A percentile compares a stretch with the other conserved stretches of the same genome.
These are phyloP conservation scores for Melanostigma gelatinosum DNA, from an alignment of 2,113 vertebrate genomes.

Conservation along the genomic window DNA sequence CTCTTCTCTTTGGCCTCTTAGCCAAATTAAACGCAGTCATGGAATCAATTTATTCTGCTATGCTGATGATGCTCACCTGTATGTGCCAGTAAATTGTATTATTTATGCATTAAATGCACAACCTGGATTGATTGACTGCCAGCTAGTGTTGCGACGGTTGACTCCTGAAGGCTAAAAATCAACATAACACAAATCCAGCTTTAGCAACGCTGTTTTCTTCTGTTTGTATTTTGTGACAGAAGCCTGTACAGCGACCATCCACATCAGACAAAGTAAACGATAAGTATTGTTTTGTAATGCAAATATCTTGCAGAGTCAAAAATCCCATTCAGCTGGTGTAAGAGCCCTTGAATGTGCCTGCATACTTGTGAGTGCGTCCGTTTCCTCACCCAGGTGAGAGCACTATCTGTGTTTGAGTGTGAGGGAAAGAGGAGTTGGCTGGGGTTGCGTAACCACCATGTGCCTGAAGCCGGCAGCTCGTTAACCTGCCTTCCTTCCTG, in stretches of 20 bases:
- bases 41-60: background rate
- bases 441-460: slow-evolving; percentile 79
- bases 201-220: background rate
- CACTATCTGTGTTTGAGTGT: slow-evolving; percentile 23
- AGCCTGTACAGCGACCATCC: slow-evolving; percentile 20
- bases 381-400: slow-evolving; percentile 64
- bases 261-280: background rate
- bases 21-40: background rate
- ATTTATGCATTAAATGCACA: background rate
- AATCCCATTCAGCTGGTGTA: slow-evolving; percentile 28
- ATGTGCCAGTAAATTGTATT: background rate
- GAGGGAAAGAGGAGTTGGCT: slow-evolving; percentile 63
- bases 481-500: slow-evolving; percentile 84
- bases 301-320: slow-evolving; percentile 10
- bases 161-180: background rate
- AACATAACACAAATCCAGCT: background rate
- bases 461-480: slow-evolving; percentile 80
- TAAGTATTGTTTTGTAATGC: slow-evolving; percentile 37
- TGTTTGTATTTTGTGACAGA: background rate
- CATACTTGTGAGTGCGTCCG: slow-evolving; percentile 31
- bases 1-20: background rate
- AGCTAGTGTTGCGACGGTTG: background rate
- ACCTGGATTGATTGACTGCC: background rate
- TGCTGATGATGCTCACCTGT: background rate
- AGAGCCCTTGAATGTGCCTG: slow-evolving; percentile 35